A percentile compares a stretch with the other conserved stretches of the same genome.
These are phyloP conservation scores for Australoheros scitulus DNA, from an alignment of 2,113 vertebrate genomes.

Conservation along the genomic window DNA sequence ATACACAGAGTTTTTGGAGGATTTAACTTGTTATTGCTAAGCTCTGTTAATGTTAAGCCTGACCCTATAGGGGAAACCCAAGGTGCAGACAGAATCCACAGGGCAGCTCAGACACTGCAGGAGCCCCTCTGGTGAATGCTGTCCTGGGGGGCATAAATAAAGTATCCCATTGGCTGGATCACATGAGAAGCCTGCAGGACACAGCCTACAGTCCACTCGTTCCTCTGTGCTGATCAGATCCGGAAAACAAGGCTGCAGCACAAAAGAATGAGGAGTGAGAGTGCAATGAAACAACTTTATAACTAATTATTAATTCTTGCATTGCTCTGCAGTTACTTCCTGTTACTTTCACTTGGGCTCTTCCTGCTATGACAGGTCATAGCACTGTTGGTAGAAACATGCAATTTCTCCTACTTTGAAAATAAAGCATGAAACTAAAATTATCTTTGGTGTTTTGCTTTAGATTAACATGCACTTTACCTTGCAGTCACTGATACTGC, in stretches of 20 bases:
- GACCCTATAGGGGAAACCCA: conserved; percentile 79
- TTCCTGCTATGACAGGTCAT: background rate
- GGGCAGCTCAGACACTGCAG: conserved; percentile 82
- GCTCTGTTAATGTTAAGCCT: background rate
- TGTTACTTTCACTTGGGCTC: background rate
- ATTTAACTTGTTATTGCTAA: background rate
- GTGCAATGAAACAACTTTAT: background rate
- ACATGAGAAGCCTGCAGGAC: conserved; percentile 85
- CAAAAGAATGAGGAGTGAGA: background rate
- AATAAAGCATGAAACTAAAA: background rate
- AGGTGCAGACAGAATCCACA: conserved; percentile 76
- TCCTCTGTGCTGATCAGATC: conserved; percentile 84
- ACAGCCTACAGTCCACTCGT: conserved; percentile 78
- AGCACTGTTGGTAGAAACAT: background rate
- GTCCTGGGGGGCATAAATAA: conserved; percentile 78
- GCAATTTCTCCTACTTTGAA: background rate
- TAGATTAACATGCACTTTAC: conserved; percentile 62
- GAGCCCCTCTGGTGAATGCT: conserved; percentile 82
- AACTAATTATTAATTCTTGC: background rate
- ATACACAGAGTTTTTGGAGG: background rate
- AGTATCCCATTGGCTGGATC: conserved; percentile 66
- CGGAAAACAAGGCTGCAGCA: conserved; percentile 80
- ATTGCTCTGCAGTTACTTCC: background rate
- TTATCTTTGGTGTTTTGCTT: background rate
- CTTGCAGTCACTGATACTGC: conserved; percentile 77